A percentile compares a stretch with the other conserved stretches of the same genome.
Conservation (phyloP, 2,888 invertebrate genomes). For the Drosophila robusta region DNA sequence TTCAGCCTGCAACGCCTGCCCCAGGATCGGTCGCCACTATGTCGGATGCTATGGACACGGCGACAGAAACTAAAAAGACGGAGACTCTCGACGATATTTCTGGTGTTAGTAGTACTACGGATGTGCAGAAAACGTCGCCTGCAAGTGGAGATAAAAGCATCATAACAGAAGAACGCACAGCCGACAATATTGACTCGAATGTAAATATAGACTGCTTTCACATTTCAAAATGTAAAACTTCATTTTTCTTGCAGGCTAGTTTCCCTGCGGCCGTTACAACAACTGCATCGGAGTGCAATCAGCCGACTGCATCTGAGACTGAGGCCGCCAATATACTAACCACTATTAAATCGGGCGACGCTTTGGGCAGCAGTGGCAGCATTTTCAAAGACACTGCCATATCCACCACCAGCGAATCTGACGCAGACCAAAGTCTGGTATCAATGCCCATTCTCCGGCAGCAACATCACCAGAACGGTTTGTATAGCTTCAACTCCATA, state of each 20-base stretch:
- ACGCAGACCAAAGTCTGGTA: conserved; percentile 8
- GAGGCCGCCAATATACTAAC: conserved; percentile 84
- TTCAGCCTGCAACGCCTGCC: neutral
- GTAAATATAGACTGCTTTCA: conserved; percentile 23
- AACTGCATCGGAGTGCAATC: conserved; percentile 26
- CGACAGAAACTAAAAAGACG: neutral
- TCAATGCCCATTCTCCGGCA: conserved; percentile 16
- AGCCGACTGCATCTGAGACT: conserved; percentile 79
- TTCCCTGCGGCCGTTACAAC: conserved; percentile 18
- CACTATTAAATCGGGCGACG: conserved; percentile 82
- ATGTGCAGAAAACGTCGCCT: conserved; percentile 24
- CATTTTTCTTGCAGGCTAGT: conserved; percentile 11
- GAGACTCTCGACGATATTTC: conserved; percentile 50
- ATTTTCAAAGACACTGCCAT: conserved; percentile 36
- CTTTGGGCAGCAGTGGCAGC: conserved; percentile 12
- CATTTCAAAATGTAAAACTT: neutral
- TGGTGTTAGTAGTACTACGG: conserved; percentile 69
- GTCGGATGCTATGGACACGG: neutral
- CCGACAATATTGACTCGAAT: conserved; percentile 25
- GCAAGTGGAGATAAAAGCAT: neutral
- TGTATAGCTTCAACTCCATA: conserved; percentile 1
- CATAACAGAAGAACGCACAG: neutral
- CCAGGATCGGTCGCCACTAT: neutral
- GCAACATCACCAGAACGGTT: conserved; percentile 55
- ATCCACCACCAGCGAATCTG: conserved; percentile 35